Evolutionary conservation across 2,888 invertebrate species (phyloP), one percentile per base, ranked within the genome.

Genomic region (Plebejus argus): DNA sequence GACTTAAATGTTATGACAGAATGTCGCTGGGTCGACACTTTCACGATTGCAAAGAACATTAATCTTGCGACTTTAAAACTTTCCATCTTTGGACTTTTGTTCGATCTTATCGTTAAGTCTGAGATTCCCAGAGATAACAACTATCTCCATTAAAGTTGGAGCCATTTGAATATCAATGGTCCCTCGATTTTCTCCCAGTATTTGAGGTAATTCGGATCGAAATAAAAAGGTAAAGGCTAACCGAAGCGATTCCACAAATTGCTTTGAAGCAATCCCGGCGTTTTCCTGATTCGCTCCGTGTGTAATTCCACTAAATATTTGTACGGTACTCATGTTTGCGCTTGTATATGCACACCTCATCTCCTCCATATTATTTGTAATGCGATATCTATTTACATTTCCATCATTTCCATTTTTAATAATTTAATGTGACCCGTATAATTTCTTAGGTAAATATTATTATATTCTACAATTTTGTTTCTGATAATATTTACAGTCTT

Each of bases 221-320:
- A 66, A 53, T 74, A 74, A 45, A 72, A 74, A 74, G 74, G 74
- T 53, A 74, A 53, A 74, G 74, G 49, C 49, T 18, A 74, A 74
- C 74, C 74, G 39, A 71, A 71, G 39, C 71, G 53, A 28, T 74
- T 53, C 74, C 74, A 49, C 74, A 74, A 74, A 74, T 74, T 74
- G 74, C 74, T 74, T 49, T 53, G 74, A 53, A 49, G 28, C 74
- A 74, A 74, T 74, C 20, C 53, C 53, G 74, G 53, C 74, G 23
- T 18, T 74, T 45, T 49, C 74, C 49, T 28, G 15, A 49, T 74
- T 28, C 28, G 23, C 28, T 53, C 28, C 53, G 74, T 23, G 53
- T 74, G 49, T 72, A 23, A 72, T 49, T 72, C 20, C 0, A 71
- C 45, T 72, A 45, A 45, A 72, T 45, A 49, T 74, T 49, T 74